Conservation (phyloP, 2,888 invertebrate genomes). For the Strigamia transsilvanica region DNA sequence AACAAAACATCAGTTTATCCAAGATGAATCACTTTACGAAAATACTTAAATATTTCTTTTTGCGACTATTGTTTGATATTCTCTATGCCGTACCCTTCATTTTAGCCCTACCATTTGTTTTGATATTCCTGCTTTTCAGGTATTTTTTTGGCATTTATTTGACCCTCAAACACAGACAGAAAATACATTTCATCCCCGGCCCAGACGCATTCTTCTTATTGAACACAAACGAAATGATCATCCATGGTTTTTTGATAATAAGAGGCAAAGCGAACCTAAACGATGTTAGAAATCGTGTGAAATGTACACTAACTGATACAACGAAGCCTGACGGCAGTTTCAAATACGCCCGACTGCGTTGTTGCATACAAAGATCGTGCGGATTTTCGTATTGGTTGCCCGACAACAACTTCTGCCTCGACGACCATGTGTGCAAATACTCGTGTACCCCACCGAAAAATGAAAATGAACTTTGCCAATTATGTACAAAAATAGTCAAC, state of each 20-base stretch:
- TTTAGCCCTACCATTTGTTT: not conserved
- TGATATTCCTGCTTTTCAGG: not conserved
- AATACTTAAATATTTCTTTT: not conserved
- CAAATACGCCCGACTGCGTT: not conserved
- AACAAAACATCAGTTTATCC: not conserved
- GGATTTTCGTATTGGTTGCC: not conserved
- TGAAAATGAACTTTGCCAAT: not conserved
- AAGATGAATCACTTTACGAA: not conserved
- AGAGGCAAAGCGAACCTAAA: not conserved
- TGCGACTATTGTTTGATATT: not conserved
- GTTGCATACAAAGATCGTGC: not conserved
- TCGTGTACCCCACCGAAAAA: not conserved
- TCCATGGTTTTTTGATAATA: not conserved
- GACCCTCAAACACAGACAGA: conserved; percentile 9
- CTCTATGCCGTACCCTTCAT: not conserved
- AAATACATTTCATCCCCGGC: not conserved
- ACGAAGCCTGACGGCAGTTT: not conserved
- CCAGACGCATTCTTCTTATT: not conserved
- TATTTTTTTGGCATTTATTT: not conserved
- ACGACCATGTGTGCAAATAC: not conserved
- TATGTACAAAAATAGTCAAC: not conserved
- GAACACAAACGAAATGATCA: conserved; percentile 1
- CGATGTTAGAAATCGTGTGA: not conserved
- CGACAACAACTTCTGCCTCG: not conserved
- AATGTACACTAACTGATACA: not conserved